These are phyloP conservation scores for Aurelia coerulea DNA, from an alignment of 30 jellyfish, hydroid and myxozoan species.

Conservation along the genomic window DNA sequence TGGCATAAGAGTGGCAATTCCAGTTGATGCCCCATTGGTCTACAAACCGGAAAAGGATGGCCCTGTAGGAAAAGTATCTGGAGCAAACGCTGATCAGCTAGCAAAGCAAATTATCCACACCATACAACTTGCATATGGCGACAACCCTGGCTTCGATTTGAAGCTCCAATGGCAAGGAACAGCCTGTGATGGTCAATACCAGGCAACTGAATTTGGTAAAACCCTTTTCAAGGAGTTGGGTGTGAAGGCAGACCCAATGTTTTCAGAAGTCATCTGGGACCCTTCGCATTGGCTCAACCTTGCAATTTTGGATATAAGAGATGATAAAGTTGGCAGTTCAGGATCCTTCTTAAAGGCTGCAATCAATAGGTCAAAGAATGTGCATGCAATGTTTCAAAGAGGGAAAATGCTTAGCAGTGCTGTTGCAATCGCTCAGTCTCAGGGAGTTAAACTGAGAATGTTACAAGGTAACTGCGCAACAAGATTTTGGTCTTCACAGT, in stretches of 20 bases:
- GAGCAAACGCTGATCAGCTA: conserved; percentile 32
- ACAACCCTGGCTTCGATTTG: conserved; percentile 9
- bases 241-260: conserved; percentile 3
- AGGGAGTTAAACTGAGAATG: conserved; percentile 8
- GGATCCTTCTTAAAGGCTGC: background rate
- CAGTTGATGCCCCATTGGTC: conserved; percentile 27
- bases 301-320: conserved; percentile 9
- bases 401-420: conserved; percentile 52
- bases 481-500: conserved; percentile 47
- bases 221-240: background rate
- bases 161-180: conserved; percentile 7
- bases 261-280: conserved; percentile 40
- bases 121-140: conserved; percentile 12
- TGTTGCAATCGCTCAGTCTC: conserved; percentile 33
- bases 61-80: conserved; percentile 12
- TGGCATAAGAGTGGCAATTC: conserved; percentile 25
- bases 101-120: conserved; percentile 19
- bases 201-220: conserved; percentile 14
- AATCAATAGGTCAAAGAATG: conserved; percentile 19
- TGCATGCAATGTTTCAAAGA: conserved; percentile 52
- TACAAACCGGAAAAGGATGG: background rate
- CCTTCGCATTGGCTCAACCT: conserved; percentile 35
- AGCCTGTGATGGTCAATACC: background rate
- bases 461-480: conserved; percentile 39
- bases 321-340: conserved; percentile 16